Percentiles rank a stretch among this genome's conserved stretches.
Evolutionary conservation across 2,797 vertebrate genomes (phyloP).

Genomic region (Gallinago stenura): DNA sequence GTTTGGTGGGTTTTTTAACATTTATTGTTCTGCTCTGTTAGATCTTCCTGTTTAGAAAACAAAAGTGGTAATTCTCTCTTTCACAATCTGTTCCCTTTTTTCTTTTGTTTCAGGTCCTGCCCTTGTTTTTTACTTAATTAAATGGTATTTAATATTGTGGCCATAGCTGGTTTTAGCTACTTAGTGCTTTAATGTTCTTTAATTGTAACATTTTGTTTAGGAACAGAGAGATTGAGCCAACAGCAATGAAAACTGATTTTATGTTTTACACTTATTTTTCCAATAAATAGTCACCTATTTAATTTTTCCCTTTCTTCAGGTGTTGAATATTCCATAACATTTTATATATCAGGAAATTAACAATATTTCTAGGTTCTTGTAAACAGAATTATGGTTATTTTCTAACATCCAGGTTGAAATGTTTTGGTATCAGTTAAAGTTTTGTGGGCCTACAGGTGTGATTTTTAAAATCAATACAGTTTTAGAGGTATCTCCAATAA

Average conservation of each 20-base stretch:
- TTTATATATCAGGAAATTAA: not conserved
- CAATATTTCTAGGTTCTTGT: too few species aligned
- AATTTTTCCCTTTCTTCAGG: not conserved
- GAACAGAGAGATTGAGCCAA: not conserved
- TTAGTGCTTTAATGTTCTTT: not conserved
- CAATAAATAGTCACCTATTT: not conserved
- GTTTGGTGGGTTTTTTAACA: fast-evolving
- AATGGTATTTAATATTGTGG: not conserved
- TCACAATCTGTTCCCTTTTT: not conserved
- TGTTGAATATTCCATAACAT: not conserved
- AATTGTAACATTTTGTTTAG: not conserved
- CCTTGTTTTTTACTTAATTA: not conserved
- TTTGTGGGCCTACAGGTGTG: not conserved
- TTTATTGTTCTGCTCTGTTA: not conserved
- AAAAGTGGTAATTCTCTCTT: not conserved
- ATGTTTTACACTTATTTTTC: not conserved
- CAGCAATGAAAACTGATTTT: not conserved
- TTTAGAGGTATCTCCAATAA: not conserved
- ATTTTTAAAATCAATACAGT: not conserved
- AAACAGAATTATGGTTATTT: not conserved
- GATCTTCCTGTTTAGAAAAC: not conserved
- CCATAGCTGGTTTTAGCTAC: not conserved
- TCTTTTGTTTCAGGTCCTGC: not conserved
- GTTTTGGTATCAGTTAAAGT: not conserved
- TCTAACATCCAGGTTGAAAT: not conserved